Conservation (phyloP, 2,797 vertebrate genomes). For the Eremophila alpestris region DNA sequence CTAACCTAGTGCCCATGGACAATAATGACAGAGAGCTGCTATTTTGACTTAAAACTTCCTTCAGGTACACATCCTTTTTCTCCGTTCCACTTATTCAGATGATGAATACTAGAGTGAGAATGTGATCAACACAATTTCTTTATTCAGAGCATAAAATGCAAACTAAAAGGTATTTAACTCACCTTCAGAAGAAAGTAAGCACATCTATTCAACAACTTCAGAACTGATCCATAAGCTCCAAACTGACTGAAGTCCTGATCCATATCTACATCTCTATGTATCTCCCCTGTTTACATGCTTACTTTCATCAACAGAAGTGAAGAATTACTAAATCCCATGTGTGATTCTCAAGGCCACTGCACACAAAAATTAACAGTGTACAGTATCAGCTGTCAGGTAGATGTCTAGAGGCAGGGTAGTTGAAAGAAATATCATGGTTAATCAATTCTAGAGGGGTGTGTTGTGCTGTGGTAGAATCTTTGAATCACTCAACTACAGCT, state of each 20-base stretch:
- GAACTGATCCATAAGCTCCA: neutral
- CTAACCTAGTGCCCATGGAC: fast-evolving
- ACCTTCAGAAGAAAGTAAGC: neutral
- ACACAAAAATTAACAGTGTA: neutral
- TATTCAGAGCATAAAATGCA: neutral
- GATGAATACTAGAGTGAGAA: neutral
- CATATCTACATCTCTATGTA: neutral
- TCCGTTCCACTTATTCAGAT: neutral
- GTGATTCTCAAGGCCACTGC: neutral
- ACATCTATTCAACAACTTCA: neutral
- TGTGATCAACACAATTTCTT: neutral
- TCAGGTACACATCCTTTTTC: neutral
- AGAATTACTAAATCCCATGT: neutral
- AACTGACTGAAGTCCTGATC: neutral
- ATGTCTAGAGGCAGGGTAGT: neutral
- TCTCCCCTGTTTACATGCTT: neutral
- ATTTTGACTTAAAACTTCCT: neutral
- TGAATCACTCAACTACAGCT: neutral
- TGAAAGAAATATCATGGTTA: neutral
- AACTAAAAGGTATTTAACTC: neutral
- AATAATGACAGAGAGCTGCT: neutral
- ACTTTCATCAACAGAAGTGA: neutral
- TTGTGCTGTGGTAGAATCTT: neutral
- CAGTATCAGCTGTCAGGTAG: neutral
- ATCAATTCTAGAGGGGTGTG: fast-evolving